Evolutionary conservation across 35 echinoderm and acorn worm genomes (phyloP).

Genomic region (Ophioderma brevispina): DNA sequence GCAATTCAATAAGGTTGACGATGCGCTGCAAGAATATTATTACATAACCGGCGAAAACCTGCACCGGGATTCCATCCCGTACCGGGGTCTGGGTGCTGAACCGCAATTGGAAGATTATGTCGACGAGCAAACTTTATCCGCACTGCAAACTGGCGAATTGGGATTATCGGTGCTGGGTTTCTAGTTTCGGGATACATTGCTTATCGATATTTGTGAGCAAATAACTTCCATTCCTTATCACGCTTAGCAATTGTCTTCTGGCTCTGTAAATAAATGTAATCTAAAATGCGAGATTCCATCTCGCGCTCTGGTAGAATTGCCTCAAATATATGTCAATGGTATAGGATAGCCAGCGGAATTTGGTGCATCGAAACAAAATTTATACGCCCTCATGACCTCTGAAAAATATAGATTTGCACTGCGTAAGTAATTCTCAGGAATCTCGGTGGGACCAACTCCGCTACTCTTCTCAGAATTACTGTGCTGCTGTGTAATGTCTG

Average conservation of each 20-base stretch:
- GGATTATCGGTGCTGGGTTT: background rate
- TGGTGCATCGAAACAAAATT: background rate
- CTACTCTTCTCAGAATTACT: background rate
- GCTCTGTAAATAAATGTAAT: background rate
- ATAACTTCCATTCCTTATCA: background rate
- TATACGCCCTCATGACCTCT: conserved; percentile 9
- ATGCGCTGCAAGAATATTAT: background rate
- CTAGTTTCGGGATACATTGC: background rate
- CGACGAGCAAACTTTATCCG: background rate
- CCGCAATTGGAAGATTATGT: background rate
- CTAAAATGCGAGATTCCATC: background rate
- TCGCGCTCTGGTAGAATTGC: background rate
- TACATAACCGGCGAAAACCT: background rate
- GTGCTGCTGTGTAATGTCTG: background rate
- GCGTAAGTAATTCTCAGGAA: background rate
- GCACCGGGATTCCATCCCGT: too few relatives aligned
- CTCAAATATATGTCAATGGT: background rate
- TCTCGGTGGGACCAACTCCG: background rate
- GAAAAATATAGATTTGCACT: background rate
- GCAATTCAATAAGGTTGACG: background rate
- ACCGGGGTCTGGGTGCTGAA: background rate
- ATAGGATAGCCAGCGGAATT: background rate
- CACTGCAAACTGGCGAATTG: background rate
- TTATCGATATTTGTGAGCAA: too few relatives aligned
- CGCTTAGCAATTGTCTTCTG: background rate